Evolutionary conservation across 2,797 vertebrate species (phyloP).

Genomic region (Danio aesculapii): DNA sequence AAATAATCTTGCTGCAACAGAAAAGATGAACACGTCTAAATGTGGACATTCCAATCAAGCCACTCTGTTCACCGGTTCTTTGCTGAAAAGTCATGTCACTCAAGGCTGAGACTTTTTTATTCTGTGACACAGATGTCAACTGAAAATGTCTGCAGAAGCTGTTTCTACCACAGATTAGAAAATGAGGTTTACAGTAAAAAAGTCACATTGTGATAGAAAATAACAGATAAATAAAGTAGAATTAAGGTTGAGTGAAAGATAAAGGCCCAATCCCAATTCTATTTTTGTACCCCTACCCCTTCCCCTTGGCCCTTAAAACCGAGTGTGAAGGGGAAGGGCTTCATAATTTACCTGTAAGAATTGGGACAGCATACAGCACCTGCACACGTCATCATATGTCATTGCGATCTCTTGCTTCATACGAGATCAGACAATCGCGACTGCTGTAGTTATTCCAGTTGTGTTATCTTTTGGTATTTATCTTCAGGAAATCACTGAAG

Average conservation of each 20-base stretch:
- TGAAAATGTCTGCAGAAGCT: not conserved
- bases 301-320: too few species aligned
- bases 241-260: not conserved
- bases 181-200: not conserved
- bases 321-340: too few species aligned
- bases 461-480: too few species aligned
- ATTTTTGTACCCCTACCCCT: too few species aligned
- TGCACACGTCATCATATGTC: too few species aligned
- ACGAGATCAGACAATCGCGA: too few species aligned
- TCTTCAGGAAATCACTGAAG: too few species aligned
- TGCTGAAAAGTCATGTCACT: not conserved
- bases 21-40: not conserved
- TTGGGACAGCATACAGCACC: too few species aligned
- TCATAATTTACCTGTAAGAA: too few species aligned
- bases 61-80: not conserved
- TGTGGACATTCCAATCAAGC: not conserved
- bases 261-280: too few species aligned
- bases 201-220: not conserved
- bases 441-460: too few species aligned
- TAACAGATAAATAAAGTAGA: not conserved
- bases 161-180: not conserved
- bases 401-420: too few species aligned
- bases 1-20: not conserved
- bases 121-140: not conserved
- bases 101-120: not conserved